phyloP scores from a whole-genome alignment of 2,888 invertebrate species.

The Megaustenia siamemsis region DNA sequence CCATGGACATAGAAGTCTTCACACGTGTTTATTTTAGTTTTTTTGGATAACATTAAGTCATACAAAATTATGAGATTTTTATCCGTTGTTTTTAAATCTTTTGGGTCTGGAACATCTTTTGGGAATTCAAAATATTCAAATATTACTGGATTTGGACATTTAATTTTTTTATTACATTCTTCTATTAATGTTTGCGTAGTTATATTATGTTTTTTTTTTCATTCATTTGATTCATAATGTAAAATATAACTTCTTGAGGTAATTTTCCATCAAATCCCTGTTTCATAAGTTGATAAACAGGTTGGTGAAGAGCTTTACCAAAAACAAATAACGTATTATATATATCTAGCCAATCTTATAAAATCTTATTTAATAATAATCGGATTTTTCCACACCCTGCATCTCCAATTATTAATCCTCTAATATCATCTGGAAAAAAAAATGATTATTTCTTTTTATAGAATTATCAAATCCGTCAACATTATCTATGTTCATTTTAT shows the following conservation, averaged over 20 bases:
- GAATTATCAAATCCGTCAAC: not conserved
- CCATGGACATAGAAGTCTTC: not conserved
- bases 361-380: not conserved
- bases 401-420: not conserved
- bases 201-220: not conserved
- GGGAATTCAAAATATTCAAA: not conserved
- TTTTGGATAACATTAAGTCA: not conserved
- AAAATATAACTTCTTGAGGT: not conserved
- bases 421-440: not conserved
- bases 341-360: not conserved
- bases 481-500: not conserved
- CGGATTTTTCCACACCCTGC: slow-evolving; percentile 5
- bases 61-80: slow-evolving; percentile 2
- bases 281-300: not conserved
- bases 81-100: not conserved
- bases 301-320: not conserved
- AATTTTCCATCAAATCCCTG: not conserved
- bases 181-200: not conserved
- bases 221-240: not conserved
- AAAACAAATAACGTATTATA: too few relatives aligned
- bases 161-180: not conserved
- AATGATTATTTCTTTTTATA: slow-evolving; percentile 10
- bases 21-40: too few relatives aligned
- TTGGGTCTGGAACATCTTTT: slow-evolving; percentile 1
- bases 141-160: not conserved